Percentiles rank a stretch among this genome's conserved stretches.
Conservation (phyloP, 2,888 invertebrate genomes). For the Leptarthrus brevirostris region DNA sequence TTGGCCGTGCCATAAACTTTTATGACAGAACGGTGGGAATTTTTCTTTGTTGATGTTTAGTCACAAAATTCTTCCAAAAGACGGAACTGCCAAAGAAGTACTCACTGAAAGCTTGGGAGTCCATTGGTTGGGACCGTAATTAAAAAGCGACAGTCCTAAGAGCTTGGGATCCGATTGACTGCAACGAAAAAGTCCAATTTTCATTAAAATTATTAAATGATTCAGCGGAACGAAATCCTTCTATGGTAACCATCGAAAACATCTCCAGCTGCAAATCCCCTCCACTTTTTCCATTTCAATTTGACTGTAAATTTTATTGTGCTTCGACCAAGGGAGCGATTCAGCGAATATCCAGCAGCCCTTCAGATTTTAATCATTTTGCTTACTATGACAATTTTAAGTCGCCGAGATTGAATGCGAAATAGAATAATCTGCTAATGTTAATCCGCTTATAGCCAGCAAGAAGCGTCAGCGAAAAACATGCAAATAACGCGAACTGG, state of each 20-base stretch:
- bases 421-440: slow-evolving; percentile 54
- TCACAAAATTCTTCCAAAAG: background rate
- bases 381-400: slow-evolving; percentile 53
- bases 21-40: slow-evolving; percentile 14
- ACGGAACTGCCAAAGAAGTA: slow-evolving; percentile 40
- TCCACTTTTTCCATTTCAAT: slow-evolving; percentile 6
- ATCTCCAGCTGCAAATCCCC: slow-evolving; percentile 30
- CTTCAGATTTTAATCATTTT: slow-evolving; percentile 48
- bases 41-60: slow-evolving; percentile 39
- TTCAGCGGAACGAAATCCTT: slow-evolving; percentile 36
- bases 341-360: slow-evolving; percentile 14
- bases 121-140: slow-evolving; percentile 5
- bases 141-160: slow-evolving; percentile 11
- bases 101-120: background rate
- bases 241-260: slow-evolving; percentile 22
- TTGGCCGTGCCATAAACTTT: slow-evolving; percentile 38
- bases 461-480: slow-evolving; percentile 51
- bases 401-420: slow-evolving; percentile 53
- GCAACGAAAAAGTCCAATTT: slow-evolving; percentile 35
- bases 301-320: slow-evolving; percentile 21
- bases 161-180: slow-evolving; percentile 19
- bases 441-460: slow-evolving; percentile 53
- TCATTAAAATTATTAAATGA: slow-evolving; percentile 42
- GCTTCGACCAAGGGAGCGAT: slow-evolving; percentile 27
- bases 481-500: slow-evolving; percentile 20